phyloP scores from a whole-genome alignment of 2,113 vertebrate genomes.

The Coregonus clupeaformis region DNA sequence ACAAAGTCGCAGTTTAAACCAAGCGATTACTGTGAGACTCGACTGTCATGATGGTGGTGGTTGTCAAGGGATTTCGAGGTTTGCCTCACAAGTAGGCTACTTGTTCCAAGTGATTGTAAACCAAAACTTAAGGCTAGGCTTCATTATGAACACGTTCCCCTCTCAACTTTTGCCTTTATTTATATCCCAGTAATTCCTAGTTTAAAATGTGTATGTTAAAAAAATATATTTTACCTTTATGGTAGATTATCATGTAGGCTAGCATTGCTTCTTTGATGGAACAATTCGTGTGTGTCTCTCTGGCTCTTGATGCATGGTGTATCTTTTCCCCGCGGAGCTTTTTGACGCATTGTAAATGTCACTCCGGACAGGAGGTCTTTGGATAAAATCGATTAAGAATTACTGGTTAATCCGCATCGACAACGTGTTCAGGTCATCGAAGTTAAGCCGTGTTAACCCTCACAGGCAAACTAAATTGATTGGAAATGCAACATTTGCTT shows the following conservation, averaged over 20 bases:
- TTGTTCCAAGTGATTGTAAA: slow-evolving; percentile 6
- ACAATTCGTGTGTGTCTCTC: too few species aligned
- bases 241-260: too few species aligned
- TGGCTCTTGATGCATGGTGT: not conserved
- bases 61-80: not conserved
- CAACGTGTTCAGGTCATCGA: slow-evolving; percentile 45
- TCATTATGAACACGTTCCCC: not conserved
- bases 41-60: slow-evolving; percentile 25
- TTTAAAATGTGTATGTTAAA: too few species aligned
- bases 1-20: slow-evolving; percentile 44
- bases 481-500: slow-evolving; percentile 3
- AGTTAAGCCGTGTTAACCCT: slow-evolving; percentile 52
- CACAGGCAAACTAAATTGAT: slow-evolving; percentile 5
- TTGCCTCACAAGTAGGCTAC: not conserved
- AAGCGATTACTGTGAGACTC: slow-evolving; percentile 56
- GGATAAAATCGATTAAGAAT: slow-evolving; percentile 61
- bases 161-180: not conserved
- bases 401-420: slow-evolving; percentile 60
- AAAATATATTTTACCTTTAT: too few species aligned
- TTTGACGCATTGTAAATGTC: slow-evolving; percentile 30
- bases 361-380: slow-evolving; percentile 27
- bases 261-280: too few species aligned
- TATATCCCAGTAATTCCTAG: too few species aligned
- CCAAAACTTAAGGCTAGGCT: not conserved
- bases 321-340: slow-evolving; percentile 1